These are phyloP conservation scores for Epinotia demarniana DNA, from an alignment of 2,888 invertebrate species.

Conservation along the genomic window DNA sequence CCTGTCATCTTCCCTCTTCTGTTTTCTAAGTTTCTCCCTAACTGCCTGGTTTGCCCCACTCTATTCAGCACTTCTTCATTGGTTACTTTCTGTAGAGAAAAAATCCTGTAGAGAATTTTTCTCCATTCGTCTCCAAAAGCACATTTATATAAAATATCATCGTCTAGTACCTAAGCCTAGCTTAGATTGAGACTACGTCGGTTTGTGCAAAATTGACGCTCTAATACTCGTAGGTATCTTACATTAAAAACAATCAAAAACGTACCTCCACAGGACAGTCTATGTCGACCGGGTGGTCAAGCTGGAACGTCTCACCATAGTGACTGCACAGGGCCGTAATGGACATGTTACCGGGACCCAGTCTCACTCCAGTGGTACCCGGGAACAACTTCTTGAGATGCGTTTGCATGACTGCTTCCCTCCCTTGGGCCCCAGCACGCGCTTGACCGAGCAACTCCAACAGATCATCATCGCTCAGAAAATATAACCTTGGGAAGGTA, in stretches of 20 bases:
- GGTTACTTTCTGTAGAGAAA: no score
- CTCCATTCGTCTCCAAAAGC: no score
- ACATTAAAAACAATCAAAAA: background rate
- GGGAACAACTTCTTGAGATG: constrained; percentile 99
- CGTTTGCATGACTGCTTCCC: constrained; percentile 93
- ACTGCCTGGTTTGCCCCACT: no score
- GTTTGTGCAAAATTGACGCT: no score
- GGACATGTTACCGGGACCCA: constrained; percentile 81
- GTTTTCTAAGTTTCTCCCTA: no score
- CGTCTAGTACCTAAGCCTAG: no score
- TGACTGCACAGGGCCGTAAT: constrained; percentile 90
- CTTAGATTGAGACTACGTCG: no score
- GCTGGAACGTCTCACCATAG: constrained; percentile 89
- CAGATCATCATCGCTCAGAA: constrained; percentile 98
- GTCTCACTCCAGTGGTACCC: constrained; percentile 91
- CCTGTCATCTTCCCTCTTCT: no score
- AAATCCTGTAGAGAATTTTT: no score
- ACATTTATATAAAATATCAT: no score
- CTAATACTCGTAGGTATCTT: no score
- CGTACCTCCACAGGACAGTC: constrained; percentile 90
- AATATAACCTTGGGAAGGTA: constrained; percentile 97
- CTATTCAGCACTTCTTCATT: no score
- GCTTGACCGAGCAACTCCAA: constrained; percentile 97
- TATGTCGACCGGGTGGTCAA: constrained; percentile 88
- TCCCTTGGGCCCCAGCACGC: constrained; percentile 86